Conservation (phyloP, 2,888 invertebrate species). For the Eupeodes luniger region DNA sequence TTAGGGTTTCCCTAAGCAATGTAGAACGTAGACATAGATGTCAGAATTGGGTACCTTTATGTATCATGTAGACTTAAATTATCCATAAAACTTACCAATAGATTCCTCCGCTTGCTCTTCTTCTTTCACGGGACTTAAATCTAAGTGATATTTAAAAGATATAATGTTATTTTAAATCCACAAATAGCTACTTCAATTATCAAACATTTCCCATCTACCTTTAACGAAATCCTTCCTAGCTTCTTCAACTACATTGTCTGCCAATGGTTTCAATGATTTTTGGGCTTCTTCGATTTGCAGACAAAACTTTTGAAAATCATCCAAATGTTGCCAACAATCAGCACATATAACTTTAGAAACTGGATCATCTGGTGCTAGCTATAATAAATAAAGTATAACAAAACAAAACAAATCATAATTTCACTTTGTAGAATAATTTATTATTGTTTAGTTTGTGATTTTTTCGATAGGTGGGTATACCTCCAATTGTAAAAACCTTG, state of each 20-base stretch:
- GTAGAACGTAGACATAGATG: too few species aligned
- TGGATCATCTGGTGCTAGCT: slow-evolving; percentile 60
- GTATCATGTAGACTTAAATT: too few species aligned
- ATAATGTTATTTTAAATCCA: background rate
- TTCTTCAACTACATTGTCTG: background rate
- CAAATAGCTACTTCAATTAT: too few species aligned
- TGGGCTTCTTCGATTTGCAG: slow-evolving; percentile 66
- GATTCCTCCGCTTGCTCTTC: slow-evolving; percentile 2
- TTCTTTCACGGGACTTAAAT: background rate
- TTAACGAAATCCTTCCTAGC: background rate
- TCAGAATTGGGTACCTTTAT: too few species aligned
- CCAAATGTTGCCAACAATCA: slow-evolving; percentile 72
- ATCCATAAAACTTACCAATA: slow-evolving; percentile 15
- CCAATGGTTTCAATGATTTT: background rate
- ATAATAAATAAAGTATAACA: background rate
- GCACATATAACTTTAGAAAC: slow-evolving; percentile 70
- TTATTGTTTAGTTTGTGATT: background rate
- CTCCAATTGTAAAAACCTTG: slow-evolving; percentile 37
- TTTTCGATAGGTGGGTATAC: background rate
- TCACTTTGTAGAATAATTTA: background rate
- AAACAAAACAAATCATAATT: background rate
- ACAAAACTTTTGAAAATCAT: slow-evolving; percentile 75
- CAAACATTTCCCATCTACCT: background rate
- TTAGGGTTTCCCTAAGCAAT: too few species aligned
- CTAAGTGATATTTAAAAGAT: background rate